Evolutionary conservation across 1,140 invertebrate species (phyloP).

Genomic region (Drosophila elegans): DNA sequence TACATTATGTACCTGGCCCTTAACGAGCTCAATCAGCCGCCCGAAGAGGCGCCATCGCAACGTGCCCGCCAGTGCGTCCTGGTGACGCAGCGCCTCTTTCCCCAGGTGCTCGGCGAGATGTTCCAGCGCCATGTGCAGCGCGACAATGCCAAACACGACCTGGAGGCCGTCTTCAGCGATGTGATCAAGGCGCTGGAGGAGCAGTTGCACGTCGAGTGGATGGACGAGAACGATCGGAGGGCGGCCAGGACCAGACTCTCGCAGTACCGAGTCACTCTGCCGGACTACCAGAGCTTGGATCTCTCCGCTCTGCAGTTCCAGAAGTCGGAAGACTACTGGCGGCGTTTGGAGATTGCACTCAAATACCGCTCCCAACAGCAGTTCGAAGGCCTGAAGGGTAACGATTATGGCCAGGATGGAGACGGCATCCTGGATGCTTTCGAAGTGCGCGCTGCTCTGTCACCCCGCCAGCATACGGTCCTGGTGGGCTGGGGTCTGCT

Average conservation of each 20-base stretch:
- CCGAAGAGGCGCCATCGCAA: conserved; percentile 34
- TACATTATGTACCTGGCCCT: conserved; percentile 76
- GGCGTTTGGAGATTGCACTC: conserved; percentile 45
- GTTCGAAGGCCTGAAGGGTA: conserved; percentile 54
- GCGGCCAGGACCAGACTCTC: conserved; percentile 43
- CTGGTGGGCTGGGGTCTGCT: conserved; percentile 97
- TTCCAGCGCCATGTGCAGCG: conserved; percentile 63
- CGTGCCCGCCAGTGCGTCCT: conserved; percentile 55
- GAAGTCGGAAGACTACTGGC: conserved; percentile 67
- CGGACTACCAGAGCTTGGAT: conserved; percentile 62
- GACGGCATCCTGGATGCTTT: conserved; percentile 48
- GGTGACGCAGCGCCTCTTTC: conserved; percentile 60
- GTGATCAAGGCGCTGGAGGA: conserved; percentile 64
- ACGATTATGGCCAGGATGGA: conserved; percentile 24
- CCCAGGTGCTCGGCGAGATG: conserved; percentile 67
- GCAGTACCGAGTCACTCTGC: conserved; percentile 44
- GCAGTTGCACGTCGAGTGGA: conserved; percentile 58
- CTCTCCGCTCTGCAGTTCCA: conserved; percentile 53
- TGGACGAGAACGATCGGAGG: conserved; percentile 65
- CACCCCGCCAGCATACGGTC: conserved; percentile 93
- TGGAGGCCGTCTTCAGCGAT: conserved; percentile 57
- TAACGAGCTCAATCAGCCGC: conserved; percentile 60
- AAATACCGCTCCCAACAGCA: conserved; percentile 51
- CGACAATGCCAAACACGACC: conserved; percentile 47
- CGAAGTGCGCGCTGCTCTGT: conserved; percentile 53